Percentiles rank a stretch among this genome's conserved stretches.
Evolutionary conservation across 2,888 invertebrate genomes (phyloP).

Genomic region (Muschampia plurimacula): DNA sequence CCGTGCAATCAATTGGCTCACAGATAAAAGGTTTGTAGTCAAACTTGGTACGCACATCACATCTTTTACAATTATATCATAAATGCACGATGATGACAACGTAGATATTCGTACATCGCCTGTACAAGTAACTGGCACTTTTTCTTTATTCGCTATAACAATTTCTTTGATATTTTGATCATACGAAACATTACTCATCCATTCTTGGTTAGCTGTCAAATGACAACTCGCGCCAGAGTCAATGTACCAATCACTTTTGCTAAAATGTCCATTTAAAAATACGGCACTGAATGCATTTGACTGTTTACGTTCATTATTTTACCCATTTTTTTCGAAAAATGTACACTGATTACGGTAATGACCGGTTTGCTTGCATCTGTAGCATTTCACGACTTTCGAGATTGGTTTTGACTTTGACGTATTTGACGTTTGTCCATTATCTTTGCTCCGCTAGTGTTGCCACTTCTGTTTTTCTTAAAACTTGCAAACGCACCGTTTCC

Average conservation of each 20-base stretch:
- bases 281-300: not conserved
- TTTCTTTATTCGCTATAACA: too few species aligned
- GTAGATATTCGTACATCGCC: too few species aligned
- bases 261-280: not conserved
- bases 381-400: not conserved
- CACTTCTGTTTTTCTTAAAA: not conserved
- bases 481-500: conserved; percentile 1
- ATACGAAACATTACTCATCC: too few species aligned
- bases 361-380: not conserved
- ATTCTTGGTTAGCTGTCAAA: too few species aligned
- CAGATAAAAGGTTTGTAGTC: too few species aligned
- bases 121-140: too few species aligned
- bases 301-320: not conserved
- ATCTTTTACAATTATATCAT: too few species aligned
- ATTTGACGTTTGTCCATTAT: not conserved
- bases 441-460: not conserved
- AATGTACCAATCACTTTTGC: not conserved
- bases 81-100: too few species aligned
- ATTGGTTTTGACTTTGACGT: not conserved
- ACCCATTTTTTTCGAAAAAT: not conserved
- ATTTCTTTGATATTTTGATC: too few species aligned
- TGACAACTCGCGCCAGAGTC: too few species aligned
- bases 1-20: too few species aligned
- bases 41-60: too few species aligned
- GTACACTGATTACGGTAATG: not conserved